Base-by-base conservation (phyloP, 2,797 vertebrate species). In the Lates japonicus region DNA sequence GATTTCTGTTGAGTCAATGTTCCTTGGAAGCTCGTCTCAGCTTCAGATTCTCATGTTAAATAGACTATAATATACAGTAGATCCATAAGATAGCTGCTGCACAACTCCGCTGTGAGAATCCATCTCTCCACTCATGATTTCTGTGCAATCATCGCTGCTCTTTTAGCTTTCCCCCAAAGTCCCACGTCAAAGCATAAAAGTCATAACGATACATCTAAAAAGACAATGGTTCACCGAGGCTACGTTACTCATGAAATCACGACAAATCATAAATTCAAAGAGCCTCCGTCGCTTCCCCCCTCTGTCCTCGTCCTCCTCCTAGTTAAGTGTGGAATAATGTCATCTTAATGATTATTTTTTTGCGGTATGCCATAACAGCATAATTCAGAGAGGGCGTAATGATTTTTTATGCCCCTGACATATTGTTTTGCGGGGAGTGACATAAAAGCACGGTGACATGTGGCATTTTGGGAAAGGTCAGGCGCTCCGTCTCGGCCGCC, bases 381-480 rank as follows among this genome's bases (percentile, higher is more conserved):
- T 96, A 95, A 95, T 98, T 97, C 93, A 92, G 91, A 74, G 85
- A 84, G 96, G 95, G 96, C 95, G 95, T 98, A 98, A 97, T 95
- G 96, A 98, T 98, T 98, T 98, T 96, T 98, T 98, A 98, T 98
- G 97, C 95, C 96, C 96, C 94, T 98, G 97, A 97, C 97, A 98
- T 97, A 97, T 97, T 98, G 97, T 98, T 97, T 97, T 94, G 93
- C 88, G 93, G 96, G 95, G 96, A 97, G 96, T 98, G 98, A 99
- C 98, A 97, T 99, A 99, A 99, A 99, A 98, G 97, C 97, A 96
- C 94, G 89, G 95, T 98, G 98, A 98, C 97, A 98, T 97, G 97
- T 99, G 98, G 97, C 98, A 99, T 99, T 99, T 99, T 93, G 97
- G 97, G 97, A 99, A 99, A 99, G 97, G 98, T 99, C 98, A 98